Conservation (phyloP, 2,113 vertebrate genomes). For the Nymphicus hollandicus region DNA sequence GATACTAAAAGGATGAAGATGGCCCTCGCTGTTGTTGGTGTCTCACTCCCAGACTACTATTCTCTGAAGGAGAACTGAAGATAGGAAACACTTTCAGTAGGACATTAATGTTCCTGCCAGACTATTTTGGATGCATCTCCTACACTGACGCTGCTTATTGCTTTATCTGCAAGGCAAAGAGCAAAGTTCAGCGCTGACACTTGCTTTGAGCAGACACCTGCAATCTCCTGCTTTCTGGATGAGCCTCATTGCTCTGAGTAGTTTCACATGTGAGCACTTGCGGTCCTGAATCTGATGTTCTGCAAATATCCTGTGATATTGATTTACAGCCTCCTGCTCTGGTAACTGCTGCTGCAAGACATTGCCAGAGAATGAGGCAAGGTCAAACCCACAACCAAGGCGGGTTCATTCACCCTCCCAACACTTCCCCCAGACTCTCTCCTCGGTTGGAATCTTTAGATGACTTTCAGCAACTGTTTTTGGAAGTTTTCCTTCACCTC, state of each 20-base stretch:
- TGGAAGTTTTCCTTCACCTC: slow-evolving; percentile 1
- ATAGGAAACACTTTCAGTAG: neutral
- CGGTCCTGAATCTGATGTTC: neutral
- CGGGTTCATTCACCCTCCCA: neutral
- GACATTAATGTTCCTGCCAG: neutral
- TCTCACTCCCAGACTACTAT: neutral
- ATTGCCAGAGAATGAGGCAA: neutral
- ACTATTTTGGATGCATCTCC: neutral
- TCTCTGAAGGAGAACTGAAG: neutral
- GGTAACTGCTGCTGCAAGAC: neutral
- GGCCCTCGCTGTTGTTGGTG: neutral
- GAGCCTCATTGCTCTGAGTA: neutral
- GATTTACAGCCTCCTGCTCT: neutral
- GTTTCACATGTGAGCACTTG: neutral
- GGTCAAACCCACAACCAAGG: neutral
- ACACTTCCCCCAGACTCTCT: neutral
- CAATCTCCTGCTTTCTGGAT: neutral
- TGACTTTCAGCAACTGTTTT: slow-evolving; percentile 19
- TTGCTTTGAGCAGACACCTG: neutral
- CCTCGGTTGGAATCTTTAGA: neutral
- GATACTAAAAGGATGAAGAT: neutral
- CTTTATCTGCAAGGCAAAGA: neutral
- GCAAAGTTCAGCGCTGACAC: neutral
- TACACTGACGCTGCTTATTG: neutral
- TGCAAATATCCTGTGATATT: neutral